A percentile compares a stretch with the other conserved stretches of the same genome.
phyloP scores from a whole-genome alignment of 2,113 vertebrate species.

The Uria lomvia region DNA sequence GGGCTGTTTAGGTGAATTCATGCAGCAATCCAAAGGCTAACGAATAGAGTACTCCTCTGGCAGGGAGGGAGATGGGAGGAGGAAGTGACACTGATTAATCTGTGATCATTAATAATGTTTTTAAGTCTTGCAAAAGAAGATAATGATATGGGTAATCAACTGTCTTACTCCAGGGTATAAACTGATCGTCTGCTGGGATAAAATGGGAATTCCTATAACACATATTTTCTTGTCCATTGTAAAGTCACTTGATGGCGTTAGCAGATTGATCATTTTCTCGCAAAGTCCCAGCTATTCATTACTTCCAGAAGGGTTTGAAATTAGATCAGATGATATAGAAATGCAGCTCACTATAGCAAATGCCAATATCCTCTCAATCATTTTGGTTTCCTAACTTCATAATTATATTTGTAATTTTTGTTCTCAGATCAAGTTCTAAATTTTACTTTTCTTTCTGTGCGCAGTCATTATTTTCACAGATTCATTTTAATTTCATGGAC shows the following conservation, averaged over 20 bases:
- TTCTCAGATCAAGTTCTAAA: background rate
- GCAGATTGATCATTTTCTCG: background rate
- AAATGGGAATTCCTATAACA: slow-evolving; percentile 30
- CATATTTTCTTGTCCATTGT: slow-evolving; percentile 22
- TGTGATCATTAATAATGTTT: background rate
- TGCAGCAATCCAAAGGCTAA: background rate
- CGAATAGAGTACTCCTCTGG: background rate
- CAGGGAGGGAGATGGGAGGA: background rate
- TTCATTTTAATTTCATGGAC: background rate
- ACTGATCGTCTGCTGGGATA: slow-evolving; percentile 21
- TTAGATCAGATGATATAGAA: background rate
- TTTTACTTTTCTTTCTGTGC: background rate
- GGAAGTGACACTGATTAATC: slow-evolving; percentile 34
- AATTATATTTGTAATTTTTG: background rate
- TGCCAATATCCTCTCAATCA: background rate
- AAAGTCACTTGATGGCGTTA: slow-evolving; percentile 24
- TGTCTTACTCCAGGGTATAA: slow-evolving; percentile 1
- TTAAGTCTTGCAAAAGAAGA: slow-evolving; percentile 5
- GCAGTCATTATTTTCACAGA: background rate
- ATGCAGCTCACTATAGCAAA: background rate
- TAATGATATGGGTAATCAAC: slow-evolving; percentile 27
- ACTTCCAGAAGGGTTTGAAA: slow-evolving; percentile 25
- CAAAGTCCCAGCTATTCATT: background rate
- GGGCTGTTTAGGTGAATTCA: background rate
- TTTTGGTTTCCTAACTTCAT: background rate